A percentile compares a stretch with the other conserved stretches of the same genome.
These are phyloP conservation scores for Tachycineta bicolor DNA, from an alignment of 2,113 vertebrate genomes.

Conservation along the genomic window DNA sequence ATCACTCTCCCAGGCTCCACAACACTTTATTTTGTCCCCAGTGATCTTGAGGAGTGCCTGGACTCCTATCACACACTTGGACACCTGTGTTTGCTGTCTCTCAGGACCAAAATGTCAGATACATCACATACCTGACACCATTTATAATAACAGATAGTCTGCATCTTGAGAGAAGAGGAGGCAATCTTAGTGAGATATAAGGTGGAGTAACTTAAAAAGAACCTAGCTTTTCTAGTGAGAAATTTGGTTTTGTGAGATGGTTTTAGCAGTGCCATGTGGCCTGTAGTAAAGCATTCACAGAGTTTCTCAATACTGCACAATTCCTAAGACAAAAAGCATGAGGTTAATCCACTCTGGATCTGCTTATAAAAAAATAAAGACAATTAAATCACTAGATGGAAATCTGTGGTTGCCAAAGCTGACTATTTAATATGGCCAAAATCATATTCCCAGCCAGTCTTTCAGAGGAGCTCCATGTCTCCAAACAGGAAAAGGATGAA, in stretches of 20 bases:
- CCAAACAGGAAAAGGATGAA: slow-evolving; percentile 42
- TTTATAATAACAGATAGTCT: background rate
- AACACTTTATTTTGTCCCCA: background rate
- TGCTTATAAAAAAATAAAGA: background rate
- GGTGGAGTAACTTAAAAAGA: background rate
- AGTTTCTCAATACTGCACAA: background rate
- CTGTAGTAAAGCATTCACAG: background rate
- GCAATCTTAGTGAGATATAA: background rate
- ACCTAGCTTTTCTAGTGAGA: background rate
- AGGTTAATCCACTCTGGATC: background rate
- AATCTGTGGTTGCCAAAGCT: slow-evolving; percentile 29
- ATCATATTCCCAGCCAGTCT: background rate
- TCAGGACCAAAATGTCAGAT: background rate
- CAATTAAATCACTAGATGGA: slow-evolving; percentile 37
- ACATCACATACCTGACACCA: background rate
- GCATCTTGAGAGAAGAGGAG: background rate
- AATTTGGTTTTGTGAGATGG: background rate
- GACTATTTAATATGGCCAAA: background rate
- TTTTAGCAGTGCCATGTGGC: background rate
- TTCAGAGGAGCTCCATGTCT: background rate
- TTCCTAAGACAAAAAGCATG: background rate
- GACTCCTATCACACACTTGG: background rate
- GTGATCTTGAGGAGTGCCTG: background rate
- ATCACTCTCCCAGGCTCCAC: background rate
- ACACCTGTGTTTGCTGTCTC: background rate